These are phyloP conservation scores for Druon quercuslanigerum DNA, from an alignment of 1,140 invertebrate genomes.

Conservation along the genomic window DNA sequence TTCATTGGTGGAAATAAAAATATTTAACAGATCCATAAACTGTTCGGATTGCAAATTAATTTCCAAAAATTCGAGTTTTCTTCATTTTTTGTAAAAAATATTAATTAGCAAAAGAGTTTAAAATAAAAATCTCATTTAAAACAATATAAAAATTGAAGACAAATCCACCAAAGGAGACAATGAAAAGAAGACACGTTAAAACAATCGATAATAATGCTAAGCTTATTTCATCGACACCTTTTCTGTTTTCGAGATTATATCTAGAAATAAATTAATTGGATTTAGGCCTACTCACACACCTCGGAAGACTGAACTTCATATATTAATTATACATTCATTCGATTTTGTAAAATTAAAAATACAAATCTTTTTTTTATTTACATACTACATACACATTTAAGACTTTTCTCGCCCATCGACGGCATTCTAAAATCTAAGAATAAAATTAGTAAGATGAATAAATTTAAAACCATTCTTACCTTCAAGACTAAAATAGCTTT, in stretches of 20 bases:
- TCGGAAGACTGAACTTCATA: slow-evolving; percentile 23
- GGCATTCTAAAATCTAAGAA: slow-evolving; percentile 10
- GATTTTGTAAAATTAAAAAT: neutral
- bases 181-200: neutral
- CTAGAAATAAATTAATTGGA: neutral
- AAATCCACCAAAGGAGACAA: neutral
- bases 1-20: neutral
- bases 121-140: no score
- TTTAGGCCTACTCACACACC: slow-evolving; percentile 30
- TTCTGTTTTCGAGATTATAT: neutral
- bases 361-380: neutral
- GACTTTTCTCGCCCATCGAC: neutral
- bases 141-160: no score
- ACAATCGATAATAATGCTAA: slow-evolving; percentile 22
- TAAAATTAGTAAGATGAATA: neutral
- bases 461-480: neutral
- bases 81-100: no score
- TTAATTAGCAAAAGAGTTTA: no score
- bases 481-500: neutral
- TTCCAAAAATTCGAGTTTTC: no score
- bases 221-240: slow-evolving; percentile 10
- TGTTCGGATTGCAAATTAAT: no score
- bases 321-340: slow-evolving; percentile 7
- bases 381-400: neutral
- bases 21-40: neutral